These are phyloP conservation scores for Chloroceryle inda DNA, from an alignment of 2,797 vertebrate genomes.

Conservation along the genomic window DNA sequence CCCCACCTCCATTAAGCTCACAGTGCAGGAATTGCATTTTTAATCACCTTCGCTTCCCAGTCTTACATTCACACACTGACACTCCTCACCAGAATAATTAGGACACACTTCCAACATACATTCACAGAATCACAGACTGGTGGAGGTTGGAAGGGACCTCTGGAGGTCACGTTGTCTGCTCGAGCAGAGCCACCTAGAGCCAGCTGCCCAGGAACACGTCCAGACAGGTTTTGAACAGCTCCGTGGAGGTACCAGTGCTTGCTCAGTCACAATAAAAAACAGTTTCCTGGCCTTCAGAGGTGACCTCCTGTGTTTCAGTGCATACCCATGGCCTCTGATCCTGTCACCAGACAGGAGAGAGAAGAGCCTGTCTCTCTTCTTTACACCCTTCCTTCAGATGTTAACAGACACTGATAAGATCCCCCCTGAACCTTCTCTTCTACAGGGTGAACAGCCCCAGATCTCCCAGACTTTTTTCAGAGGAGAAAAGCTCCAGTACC, in stretches of 20 bases:
- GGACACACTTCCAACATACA: neutral
- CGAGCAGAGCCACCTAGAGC: neutral
- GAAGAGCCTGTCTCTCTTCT: neutral
- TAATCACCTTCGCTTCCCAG: neutral
- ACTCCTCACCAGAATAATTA: neutral
- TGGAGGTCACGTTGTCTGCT: neutral
- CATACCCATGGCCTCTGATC: fast-evolving
- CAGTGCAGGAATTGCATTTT: neutral
- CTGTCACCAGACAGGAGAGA: neutral
- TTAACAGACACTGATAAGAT: neutral
- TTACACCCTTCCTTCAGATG: neutral
- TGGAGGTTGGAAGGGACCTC: neutral
- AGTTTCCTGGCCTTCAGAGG: neutral
- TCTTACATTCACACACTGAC: neutral
- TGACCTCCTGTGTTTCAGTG: neutral
- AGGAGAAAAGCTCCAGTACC: neutral
- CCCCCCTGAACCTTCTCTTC: neutral
- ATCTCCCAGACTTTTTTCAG: neutral
- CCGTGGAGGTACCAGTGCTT: neutral
- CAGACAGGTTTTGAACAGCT: neutral
- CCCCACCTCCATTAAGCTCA: neutral
- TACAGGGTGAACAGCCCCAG: neutral
- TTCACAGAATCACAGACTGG: neutral
- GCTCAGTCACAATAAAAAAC: neutral
- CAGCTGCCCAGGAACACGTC: neutral